Base-by-base conservation (phyloP, 2,888 invertebrate genomes). In the Watsonalla binaria region DNA sequence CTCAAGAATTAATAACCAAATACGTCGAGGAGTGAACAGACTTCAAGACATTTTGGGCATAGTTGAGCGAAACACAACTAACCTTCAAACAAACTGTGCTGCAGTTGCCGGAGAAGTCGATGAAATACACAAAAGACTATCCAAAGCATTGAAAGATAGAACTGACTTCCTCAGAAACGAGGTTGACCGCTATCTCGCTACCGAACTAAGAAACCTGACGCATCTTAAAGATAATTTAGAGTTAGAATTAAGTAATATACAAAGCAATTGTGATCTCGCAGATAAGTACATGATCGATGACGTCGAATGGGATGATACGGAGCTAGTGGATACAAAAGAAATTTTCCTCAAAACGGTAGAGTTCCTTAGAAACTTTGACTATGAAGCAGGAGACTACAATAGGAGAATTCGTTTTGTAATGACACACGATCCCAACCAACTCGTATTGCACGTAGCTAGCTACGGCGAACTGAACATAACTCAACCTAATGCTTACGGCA, bases 281-380 rank as follows among this genome's bases (percentile, higher is more conserved):
- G 98, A 99, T 84, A 97, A 97, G 82, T 96, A 97, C 79, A 97
- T 98, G 92, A 96, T 94, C 75, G 96, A 96, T 67, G 95, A 94
- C 61, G 95, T 97, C 46, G 95, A 97, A 72, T 97, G 98, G 95
- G 97, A 98, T 70, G 97, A 98, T 72, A 95, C 96, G 61, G 97
- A 97, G 80, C 92, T 98, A 62, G 96, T 98, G 92, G 97, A 98
- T 76, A 96, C 98, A 55, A 99, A 99, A 89, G 98, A 98, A 87
- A 97, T 98, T 62, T 98, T 98, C 91, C 91, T 98, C 24, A 97
- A 97, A 84, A 98, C 98, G 13, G 96, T 99, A 50, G 98, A 99
- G 76, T 98, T 98, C 83, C 94, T 99, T 65, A 93, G 96, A 74
- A 97, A 97, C 89, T 98, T 98, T 76, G 98, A 98, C 84, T 96